phyloP scores from a whole-genome alignment of 2,113 vertebrate species.

The Lepisosteus oculatus region DNA sequence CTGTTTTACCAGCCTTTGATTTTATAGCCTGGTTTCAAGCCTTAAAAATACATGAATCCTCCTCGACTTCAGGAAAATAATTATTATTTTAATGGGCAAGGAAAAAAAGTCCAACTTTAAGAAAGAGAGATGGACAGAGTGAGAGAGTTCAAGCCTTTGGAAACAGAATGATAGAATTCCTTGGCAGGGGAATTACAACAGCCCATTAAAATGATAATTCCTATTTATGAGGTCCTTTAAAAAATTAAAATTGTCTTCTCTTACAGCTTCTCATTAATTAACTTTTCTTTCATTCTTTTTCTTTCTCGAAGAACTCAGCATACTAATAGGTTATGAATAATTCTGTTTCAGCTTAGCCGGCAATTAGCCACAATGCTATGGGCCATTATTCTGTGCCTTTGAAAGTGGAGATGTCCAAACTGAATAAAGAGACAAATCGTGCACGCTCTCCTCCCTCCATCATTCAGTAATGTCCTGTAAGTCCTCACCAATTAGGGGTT shows the following conservation, averaged over 20 bases:
- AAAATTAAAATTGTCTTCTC: constrained; percentile 60
- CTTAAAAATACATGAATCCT: too few species aligned
- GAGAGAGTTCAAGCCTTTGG: constrained; percentile 34
- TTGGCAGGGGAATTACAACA: constrained; percentile 46
- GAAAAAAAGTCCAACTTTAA: too few species aligned
- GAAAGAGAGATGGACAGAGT: background rate
- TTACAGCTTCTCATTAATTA: constrained; percentile 66
- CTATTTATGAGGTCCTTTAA: constrained; percentile 71
- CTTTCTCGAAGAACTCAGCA: constrained; percentile 62
- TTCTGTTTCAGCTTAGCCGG: constrained; percentile 68
- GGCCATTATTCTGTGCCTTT: constrained; percentile 59
- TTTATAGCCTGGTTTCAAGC: too few species aligned
- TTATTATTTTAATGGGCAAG: too few species aligned
- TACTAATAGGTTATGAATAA: constrained; percentile 77
- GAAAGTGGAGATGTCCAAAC: constrained; percentile 47
- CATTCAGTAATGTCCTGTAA: constrained; percentile 11
- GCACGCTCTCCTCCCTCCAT: constrained; percentile 29
- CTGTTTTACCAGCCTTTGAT: too few species aligned
- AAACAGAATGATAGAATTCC: constrained; percentile 53
- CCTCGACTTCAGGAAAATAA: too few species aligned
- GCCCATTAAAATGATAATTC: constrained; percentile 63
- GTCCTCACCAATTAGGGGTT: too few species aligned
- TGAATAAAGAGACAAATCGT: constrained; percentile 9
- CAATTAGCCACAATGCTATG: constrained; percentile 64
- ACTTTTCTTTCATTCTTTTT: constrained; percentile 36